phyloP scores from a whole-genome alignment of 2,113 vertebrate genomes.

The Acanthisitta chloris region DNA sequence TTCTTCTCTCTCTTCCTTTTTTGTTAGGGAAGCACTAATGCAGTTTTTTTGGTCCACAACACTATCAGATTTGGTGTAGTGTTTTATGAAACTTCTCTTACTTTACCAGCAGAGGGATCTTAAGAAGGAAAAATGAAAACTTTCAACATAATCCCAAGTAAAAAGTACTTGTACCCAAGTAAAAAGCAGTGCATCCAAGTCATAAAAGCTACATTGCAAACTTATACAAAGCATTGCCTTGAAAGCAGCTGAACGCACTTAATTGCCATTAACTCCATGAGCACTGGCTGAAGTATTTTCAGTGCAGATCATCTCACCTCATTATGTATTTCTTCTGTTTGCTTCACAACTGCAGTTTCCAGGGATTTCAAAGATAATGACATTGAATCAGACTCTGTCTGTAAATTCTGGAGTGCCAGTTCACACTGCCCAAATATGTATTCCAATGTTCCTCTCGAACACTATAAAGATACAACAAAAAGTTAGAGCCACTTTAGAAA shows the following conservation, averaged over 20 bases:
- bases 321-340: slow-evolving; percentile 93
- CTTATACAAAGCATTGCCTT: neutral
- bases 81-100: neutral
- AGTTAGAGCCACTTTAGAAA: neutral
- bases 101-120: slow-evolving; percentile 30
- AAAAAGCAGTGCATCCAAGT: no score
- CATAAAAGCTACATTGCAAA: neutral
- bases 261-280: neutral
- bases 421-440: slow-evolving; percentile 87
- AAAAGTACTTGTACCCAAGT: neutral
- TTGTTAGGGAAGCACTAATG: neutral
- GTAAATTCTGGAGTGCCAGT: slow-evolving; percentile 86
- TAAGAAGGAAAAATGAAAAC: neutral
- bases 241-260: neutral
- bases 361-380: slow-evolving; percentile 79
- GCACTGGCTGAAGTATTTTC: neutral
- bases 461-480: slow-evolving; percentile 69
- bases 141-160: neutral
- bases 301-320: slow-evolving; percentile 79
- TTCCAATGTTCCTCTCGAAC: slow-evolving; percentile 87
- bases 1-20: neutral
- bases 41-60: neutral
- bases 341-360: slow-evolving; percentile 78
- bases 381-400: slow-evolving; percentile 65
- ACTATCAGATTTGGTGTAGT: neutral